These are phyloP conservation scores for Pangasius macronema DNA, from an alignment of 2,797 vertebrate genomes.

Conservation along the genomic window DNA sequence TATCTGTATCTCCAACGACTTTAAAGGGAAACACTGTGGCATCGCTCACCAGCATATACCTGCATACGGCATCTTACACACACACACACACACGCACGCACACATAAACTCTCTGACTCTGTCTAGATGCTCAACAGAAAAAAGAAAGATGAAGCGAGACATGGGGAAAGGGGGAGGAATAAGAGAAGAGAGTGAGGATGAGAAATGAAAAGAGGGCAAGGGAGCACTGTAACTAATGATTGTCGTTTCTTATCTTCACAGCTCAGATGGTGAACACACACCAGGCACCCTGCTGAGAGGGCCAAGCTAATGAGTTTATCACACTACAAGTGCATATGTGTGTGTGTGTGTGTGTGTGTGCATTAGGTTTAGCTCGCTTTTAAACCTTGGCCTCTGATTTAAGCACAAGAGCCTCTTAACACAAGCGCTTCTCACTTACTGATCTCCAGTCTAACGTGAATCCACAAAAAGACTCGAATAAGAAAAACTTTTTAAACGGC, in stretches of 20 bases:
- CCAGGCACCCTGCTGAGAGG: slow-evolving; percentile 34
- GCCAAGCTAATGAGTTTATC: slow-evolving; percentile 40
- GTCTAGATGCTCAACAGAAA: not conserved
- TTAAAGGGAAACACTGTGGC: slow-evolving; percentile 2
- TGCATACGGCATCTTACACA: slow-evolving; percentile 26
- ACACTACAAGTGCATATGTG: slow-evolving; percentile 29
- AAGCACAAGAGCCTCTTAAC: slow-evolving; percentile 2
- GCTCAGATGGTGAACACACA: slow-evolving; percentile 48
- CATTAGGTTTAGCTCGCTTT: not conserved
- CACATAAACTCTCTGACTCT: slow-evolving; percentile 17
- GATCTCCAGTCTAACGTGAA: not conserved
- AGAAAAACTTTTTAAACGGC: not conserved
- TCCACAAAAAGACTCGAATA: not conserved
- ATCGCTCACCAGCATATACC: not conserved
- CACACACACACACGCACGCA: not conserved
- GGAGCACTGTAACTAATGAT: not conserved
- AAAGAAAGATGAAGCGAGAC: slow-evolving; percentile 28
- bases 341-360: slow-evolving; percentile 14
- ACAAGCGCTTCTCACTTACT: not conserved
- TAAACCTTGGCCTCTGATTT: slow-evolving; percentile 7
- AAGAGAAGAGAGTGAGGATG: not conserved
- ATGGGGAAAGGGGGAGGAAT: slow-evolving; percentile 27
- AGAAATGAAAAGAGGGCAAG: not conserved
- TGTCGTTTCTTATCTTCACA: slow-evolving; percentile 43
- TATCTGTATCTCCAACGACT: slow-evolving; percentile 24